Conservation (phyloP, 1,140 invertebrate genomes). For the Dendrolimus punctatus region DNA sequence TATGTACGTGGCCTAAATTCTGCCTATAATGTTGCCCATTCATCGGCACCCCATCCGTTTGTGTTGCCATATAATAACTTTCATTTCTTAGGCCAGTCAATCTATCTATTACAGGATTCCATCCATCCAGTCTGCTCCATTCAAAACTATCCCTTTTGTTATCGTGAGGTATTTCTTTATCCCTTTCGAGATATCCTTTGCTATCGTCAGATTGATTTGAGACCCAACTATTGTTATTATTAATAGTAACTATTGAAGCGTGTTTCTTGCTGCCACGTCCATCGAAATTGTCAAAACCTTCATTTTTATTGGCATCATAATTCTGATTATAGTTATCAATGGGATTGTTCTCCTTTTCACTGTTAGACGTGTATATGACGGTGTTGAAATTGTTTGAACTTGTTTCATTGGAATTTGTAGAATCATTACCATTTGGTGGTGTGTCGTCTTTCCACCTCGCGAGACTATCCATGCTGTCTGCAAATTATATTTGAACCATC, state of each 20-base stretch:
- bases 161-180: slow-evolving; percentile 59
- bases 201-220: slow-evolving; percentile 66
- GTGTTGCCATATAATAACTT: slow-evolving; percentile 87
- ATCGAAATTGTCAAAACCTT: slow-evolving; percentile 37
- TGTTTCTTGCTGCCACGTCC: slow-evolving; percentile 50
- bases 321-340: slow-evolving; percentile 39
- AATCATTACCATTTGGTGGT: slow-evolving; percentile 62
- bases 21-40: slow-evolving; percentile 54
- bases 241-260: slow-evolving; percentile 64
- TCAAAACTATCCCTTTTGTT: slow-evolving; percentile 69
- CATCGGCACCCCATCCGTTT: slow-evolving; percentile 46
- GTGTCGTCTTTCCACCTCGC: slow-evolving; percentile 71
- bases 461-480: slow-evolving; percentile 68
- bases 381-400: slow-evolving; percentile 63
- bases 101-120: slow-evolving; percentile 85
- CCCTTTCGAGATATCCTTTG: slow-evolving; percentile 63
- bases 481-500: neutral
- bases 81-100: slow-evolving; percentile 83
- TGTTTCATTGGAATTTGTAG: slow-evolving; percentile 66
- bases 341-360: slow-evolving; percentile 55
- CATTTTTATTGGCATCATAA: slow-evolving; percentile 39
- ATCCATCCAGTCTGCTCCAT: slow-evolving; percentile 65
- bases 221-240: slow-evolving; percentile 67
- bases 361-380: slow-evolving; percentile 59
- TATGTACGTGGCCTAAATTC: slow-evolving; percentile 48